Evolutionary conservation across 2,113 vertebrate genomes (phyloP).

Genomic region (Hypomesus transpacificus): DNA sequence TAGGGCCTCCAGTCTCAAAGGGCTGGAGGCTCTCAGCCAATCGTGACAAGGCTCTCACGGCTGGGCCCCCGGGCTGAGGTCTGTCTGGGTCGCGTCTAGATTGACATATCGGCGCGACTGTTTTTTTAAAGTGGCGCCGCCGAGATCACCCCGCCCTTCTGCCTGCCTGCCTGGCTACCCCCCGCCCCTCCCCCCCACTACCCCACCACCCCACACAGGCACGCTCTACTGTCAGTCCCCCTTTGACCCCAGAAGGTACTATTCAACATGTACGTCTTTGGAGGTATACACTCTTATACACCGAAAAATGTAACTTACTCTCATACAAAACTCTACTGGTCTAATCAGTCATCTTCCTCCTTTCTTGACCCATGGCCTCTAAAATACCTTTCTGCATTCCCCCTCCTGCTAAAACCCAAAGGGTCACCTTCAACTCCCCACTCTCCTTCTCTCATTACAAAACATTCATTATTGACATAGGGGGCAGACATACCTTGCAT

Average conservation of each 20-base stretch:
- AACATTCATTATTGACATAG: conserved; percentile 44
- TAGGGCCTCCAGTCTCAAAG: conserved; percentile 44
- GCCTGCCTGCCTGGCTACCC: background rate
- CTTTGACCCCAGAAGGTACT: too few relatives aligned
- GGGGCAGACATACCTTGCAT: conserved; percentile 33
- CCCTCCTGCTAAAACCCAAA: background rate
- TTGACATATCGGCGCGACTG: conserved; percentile 68
- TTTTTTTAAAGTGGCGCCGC: conserved; percentile 60
- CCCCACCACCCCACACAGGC: background rate
- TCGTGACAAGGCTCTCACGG: conserved; percentile 39
- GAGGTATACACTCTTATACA: background rate
- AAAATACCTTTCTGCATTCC: background rate
- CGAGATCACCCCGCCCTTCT: conserved; percentile 43
- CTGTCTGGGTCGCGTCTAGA: conserved; percentile 62
- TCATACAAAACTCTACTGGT: conserved; percentile 8
- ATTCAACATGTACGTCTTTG: background rate
- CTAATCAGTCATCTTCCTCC: conserved; percentile 25
- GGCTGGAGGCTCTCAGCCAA: conserved; percentile 47
- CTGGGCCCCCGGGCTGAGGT: conserved; percentile 49
- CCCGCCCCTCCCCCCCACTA: conserved; percentile 1
- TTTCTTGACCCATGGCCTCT: conserved; percentile 5
- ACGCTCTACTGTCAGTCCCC: too few relatives aligned
- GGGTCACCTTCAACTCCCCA: conserved; percentile 28
- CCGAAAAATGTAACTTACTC: background rate
- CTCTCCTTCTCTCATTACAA: conserved; percentile 43